Evolutionary conservation across 2,113 vertebrate species (phyloP), one percentile per base, ranked within the genome.

Genomic region (Tetrao urogallus): DNA sequence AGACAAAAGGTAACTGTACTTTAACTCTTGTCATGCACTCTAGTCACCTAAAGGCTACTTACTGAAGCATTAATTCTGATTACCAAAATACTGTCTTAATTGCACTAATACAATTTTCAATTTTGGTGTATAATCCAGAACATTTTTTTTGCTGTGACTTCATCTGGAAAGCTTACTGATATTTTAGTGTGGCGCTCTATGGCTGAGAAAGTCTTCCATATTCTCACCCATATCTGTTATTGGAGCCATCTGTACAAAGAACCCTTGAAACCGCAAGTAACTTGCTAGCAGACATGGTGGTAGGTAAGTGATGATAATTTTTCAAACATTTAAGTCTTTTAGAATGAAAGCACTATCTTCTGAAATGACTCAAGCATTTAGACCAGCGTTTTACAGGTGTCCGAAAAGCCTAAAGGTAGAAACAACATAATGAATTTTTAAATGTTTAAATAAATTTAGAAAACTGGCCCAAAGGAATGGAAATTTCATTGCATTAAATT

Each of bases 401-500:
- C 34, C 76, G 18, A 45, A 69, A 45, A 73, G 54, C 72, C 89
- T 65, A 56, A 88, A 90, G 48, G 25, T 17, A 95, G 67, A 40
- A 90, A 89, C 73, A 45, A 63, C 25, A 74, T 56, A 10, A 86
- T 7, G 10, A 7, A 75, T 75, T 81, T 92, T 32, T 19, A 81
- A 92, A 64, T 78, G 34, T 34, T 87, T 82, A 73, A 84, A 75
- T 60, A 75, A 82, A 78, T 64, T 64, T 42, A 50, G 25, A 90
- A 78, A 78, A 69, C 25, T 75, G 34, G 5, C 67, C 28, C 5
- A 78, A 78, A 84, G 42, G 12, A 86, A 88, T 67, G 77, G 0
- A 77, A 82, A 84, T 84, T 82, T 84, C 28, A 84, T 89, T 81
- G 67, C 81, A 90, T 73, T 52, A 58, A 90, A 88, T 92, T 71